phyloP scores from a whole-genome alignment of 2,113 vertebrate genomes.

The Ellobius talpinus region DNA sequence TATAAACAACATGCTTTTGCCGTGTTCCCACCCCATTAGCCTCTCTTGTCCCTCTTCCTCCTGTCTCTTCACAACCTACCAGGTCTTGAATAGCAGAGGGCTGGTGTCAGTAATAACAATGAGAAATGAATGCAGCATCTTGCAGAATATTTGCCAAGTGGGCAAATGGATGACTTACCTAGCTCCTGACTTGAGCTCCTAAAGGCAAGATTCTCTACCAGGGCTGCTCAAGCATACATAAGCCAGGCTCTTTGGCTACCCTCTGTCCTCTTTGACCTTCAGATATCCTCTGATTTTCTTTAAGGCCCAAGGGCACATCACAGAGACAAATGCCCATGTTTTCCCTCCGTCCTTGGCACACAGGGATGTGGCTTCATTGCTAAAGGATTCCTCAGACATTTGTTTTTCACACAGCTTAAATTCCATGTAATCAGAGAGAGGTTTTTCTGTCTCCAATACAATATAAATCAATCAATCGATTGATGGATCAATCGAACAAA shows the following conservation, averaged over 20 bases:
- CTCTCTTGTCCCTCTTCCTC: not conserved
- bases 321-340: not conserved
- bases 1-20: not conserved
- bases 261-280: not conserved
- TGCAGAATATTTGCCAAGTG: not conserved
- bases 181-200: not conserved
- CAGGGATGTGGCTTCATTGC: slow-evolving; percentile 46
- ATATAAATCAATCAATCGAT: not conserved
- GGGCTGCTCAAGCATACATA: not conserved
- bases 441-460: not conserved
- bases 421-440: not conserved
- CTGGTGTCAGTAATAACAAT: not conserved
- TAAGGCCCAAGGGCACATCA: not conserved
- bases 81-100: not conserved
- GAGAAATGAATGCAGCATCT: not conserved
- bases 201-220: not conserved
- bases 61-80: not conserved
- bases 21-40: not conserved
- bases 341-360: not conserved
- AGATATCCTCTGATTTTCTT: not conserved
- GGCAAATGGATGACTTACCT: not conserved
- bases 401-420: slow-evolving; percentile 39
- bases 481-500: not conserved
- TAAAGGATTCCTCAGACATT: not conserved
- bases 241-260: not conserved